phyloP scores from a whole-genome alignment of 1,140 invertebrate genomes.

The Drosophila kikkawai region DNA sequence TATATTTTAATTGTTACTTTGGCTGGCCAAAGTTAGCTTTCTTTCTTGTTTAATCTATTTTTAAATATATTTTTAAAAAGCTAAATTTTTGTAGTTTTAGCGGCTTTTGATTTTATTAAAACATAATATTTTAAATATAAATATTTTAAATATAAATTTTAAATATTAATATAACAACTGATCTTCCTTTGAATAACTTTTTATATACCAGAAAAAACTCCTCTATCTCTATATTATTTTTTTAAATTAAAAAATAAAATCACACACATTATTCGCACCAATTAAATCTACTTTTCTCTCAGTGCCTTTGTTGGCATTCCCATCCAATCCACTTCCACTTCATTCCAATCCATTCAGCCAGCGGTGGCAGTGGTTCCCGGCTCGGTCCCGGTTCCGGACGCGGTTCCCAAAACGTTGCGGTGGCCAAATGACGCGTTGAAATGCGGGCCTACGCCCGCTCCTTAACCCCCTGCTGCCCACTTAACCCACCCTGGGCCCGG shows the following conservation, averaged over 20 bases:
- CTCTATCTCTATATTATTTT: too few species aligned
- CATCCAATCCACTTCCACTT: constrained; percentile 24
- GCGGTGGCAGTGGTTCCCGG: neutral
- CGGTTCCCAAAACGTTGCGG: constrained; percentile 18
- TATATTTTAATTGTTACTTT: too few species aligned
- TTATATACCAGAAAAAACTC: too few species aligned
- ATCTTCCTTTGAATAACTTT: too few species aligned
- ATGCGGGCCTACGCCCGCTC: constrained; percentile 8
- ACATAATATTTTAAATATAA: too few species aligned
- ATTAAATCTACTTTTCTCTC: neutral
- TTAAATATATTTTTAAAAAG: too few species aligned
- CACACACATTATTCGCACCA: neutral
- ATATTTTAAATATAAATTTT: too few species aligned
- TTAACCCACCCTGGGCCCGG: neutral
- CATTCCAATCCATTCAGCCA: constrained; percentile 7
- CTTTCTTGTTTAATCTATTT: too few species aligned
- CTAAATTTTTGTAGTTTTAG: too few species aligned
- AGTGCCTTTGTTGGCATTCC: constrained; percentile 1
- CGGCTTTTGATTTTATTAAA: too few species aligned
- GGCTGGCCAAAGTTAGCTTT: too few species aligned
- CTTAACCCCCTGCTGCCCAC: constrained; percentile 5
- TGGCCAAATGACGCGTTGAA: constrained; percentile 36
- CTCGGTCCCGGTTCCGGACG: neutral
- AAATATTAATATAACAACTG: too few species aligned
- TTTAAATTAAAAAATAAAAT: neutral